phyloP scores from a whole-genome alignment of 2,113 vertebrate genomes.

The Rhombomys opimus region DNA sequence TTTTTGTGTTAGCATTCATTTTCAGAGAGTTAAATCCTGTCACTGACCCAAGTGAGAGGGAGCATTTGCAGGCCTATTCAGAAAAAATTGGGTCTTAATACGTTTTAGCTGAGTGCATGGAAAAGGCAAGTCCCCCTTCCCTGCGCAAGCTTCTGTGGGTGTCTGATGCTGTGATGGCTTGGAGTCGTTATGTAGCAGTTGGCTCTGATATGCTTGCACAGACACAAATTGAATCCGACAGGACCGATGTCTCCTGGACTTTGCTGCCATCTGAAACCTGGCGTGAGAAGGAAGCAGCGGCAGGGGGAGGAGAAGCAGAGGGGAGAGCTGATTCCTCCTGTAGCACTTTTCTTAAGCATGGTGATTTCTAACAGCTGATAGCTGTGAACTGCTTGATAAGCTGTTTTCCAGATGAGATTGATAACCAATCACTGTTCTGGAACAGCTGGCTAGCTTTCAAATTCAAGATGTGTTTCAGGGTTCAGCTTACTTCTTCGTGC shows the following conservation, averaged over 20 bases:
- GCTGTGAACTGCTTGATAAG: slow-evolving; percentile 61
- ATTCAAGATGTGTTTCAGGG: slow-evolving; percentile 42
- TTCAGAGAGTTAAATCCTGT: not conserved
- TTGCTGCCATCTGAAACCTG: slow-evolving; percentile 90
- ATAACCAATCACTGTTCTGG: slow-evolving; percentile 62
- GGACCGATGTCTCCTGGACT: slow-evolving; percentile 90
- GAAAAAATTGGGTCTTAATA: slow-evolving; percentile 46
- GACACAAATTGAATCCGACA: slow-evolving; percentile 91
- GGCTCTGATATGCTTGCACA: slow-evolving; percentile 87
- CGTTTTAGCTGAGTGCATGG: not conserved
- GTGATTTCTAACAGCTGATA: slow-evolving; percentile 76
- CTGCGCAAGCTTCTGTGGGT: slow-evolving; percentile 72
- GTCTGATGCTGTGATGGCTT: slow-evolving; percentile 76
- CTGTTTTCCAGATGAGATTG: slow-evolving; percentile 70
- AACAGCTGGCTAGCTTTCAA: slow-evolving; percentile 68
- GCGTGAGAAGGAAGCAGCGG: slow-evolving; percentile 82
- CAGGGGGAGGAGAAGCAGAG: not conserved
- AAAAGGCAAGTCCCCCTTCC: slow-evolving; percentile 68
- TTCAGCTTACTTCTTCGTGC: slow-evolving; percentile 59
- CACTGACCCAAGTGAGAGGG: not conserved
- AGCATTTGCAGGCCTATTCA: slow-evolving; percentile 57
- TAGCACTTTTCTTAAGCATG: slow-evolving; percentile 70
- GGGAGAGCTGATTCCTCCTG: slow-evolving; percentile 74
- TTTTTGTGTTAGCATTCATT: not conserved
- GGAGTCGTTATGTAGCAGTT: slow-evolving; percentile 87